phyloP scores from a whole-genome alignment of 2,797 vertebrate genomes.

The Pangasius mekongensis region DNA sequence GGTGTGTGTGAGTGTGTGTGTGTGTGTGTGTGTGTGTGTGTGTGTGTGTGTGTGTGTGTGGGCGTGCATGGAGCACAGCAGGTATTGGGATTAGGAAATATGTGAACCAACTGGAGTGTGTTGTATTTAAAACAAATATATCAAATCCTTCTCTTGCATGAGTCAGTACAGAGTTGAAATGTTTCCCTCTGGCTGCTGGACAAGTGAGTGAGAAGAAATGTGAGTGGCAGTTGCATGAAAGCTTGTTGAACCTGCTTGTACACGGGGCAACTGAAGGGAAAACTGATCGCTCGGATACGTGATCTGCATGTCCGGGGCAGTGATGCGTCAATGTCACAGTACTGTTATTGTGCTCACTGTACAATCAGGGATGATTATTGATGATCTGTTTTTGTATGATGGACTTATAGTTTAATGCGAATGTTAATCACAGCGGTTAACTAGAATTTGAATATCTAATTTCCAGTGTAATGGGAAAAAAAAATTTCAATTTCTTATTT shows the following conservation, averaged over 20 bases:
- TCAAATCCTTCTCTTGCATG: not conserved
- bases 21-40: too few species aligned
- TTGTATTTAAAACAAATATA: not conserved
- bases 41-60: too few species aligned
- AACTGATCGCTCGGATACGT: not conserved
- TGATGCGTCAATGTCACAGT: too few species aligned
- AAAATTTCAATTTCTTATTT: not conserved
- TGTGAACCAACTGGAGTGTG: not conserved
- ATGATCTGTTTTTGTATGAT: not conserved
- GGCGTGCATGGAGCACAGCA: not conserved
- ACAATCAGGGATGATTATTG: not conserved
- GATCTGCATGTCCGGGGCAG: not conserved
- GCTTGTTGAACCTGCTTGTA: not conserved
- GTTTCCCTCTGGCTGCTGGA: not conserved
- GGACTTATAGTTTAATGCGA: not conserved
- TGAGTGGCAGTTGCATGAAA: not conserved
- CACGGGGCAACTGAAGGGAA: not conserved
- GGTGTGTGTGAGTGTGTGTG: not conserved
- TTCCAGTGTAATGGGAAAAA: too few species aligned
- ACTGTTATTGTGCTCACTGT: not conserved
- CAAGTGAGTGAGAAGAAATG: not conserved
- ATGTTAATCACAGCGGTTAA: not conserved
- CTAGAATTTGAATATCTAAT: not conserved
- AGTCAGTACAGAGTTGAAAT: not conserved
- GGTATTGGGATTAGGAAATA: not conserved